These are phyloP conservation scores for Drepana arcuata DNA, from an alignment of 1,140 invertebrate genomes.

Conservation along the genomic window DNA sequence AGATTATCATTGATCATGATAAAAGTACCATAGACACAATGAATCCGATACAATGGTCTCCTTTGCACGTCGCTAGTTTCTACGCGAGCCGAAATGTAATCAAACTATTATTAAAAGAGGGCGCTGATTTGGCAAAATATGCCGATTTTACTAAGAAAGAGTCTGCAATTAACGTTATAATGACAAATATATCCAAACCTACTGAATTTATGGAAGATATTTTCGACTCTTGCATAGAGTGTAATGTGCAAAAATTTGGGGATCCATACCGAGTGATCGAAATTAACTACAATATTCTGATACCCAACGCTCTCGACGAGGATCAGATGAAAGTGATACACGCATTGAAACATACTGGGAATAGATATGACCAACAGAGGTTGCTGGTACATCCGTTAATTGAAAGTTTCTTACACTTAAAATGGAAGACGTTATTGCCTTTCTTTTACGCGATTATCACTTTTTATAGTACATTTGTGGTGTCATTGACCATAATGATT, in stretches of 20 bases:
- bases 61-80: constrained; percentile 75
- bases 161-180: constrained; percentile 63
- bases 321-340: no score
- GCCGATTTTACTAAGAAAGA: constrained; percentile 70
- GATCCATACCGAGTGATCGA: no score
- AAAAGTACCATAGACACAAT: constrained; percentile 58
- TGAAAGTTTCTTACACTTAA: constrained; percentile 71
- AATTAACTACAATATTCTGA: no score
- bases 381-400: constrained; percentile 71
- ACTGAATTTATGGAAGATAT: constrained; percentile 66
- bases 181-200: constrained; percentile 66
- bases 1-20: constrained; percentile 67
- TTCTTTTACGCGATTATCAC: constrained; percentile 69
- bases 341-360: no score
- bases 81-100: constrained; percentile 74
- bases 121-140: constrained; percentile 73
- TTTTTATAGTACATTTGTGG: constrained; percentile 64
- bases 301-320: no score
- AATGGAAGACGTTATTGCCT: constrained; percentile 70
- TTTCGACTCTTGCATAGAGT: constrained; percentile 68
- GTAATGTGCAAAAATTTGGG: no score
- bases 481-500: constrained; percentile 49
- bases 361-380: constrained; percentile 57
- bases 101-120: constrained; percentile 71
- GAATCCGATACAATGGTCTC: constrained; percentile 73